Conservation (phyloP, 2,113 vertebrate species). For the Equus quagga region DNA sequence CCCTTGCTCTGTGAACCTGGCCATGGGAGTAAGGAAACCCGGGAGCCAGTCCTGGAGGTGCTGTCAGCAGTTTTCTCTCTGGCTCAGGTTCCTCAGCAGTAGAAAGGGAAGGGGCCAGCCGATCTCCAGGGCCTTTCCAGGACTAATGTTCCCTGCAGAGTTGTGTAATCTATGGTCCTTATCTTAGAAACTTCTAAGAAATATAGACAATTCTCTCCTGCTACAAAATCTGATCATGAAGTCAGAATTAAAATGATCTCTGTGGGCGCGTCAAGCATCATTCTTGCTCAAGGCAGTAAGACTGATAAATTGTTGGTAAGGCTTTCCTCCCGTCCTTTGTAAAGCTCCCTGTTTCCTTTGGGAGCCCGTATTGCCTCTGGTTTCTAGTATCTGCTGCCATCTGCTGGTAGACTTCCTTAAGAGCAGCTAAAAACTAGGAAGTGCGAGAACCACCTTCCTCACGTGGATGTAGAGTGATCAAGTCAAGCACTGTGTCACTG, state of each 20-base stretch:
- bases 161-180: neutral
- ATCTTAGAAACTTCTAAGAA: neutral
- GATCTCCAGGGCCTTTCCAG: neutral
- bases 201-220: neutral
- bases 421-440: neutral
- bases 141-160: neutral
- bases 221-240: neutral
- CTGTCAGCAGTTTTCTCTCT: neutral
- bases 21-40: accelerated
- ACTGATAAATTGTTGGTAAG: neutral
- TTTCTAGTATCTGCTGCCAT: slow-evolving; percentile 83
- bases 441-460: neutral
- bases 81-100: neutral
- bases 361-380: accelerated
- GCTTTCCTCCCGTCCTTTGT: neutral
- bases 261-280: neutral
- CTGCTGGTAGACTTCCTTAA: slow-evolving; percentile 71
- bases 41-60: accelerated
- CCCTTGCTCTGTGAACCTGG: neutral
- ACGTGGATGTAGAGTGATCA: too few relatives aligned
- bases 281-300: neutral
- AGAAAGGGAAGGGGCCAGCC: neutral
- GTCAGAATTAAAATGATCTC: neutral
- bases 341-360: accelerated
- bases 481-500: neutral